These are phyloP conservation scores for Andrena minutula DNA, from an alignment of 2,888 invertebrate genomes.

Conservation along the genomic window DNA sequence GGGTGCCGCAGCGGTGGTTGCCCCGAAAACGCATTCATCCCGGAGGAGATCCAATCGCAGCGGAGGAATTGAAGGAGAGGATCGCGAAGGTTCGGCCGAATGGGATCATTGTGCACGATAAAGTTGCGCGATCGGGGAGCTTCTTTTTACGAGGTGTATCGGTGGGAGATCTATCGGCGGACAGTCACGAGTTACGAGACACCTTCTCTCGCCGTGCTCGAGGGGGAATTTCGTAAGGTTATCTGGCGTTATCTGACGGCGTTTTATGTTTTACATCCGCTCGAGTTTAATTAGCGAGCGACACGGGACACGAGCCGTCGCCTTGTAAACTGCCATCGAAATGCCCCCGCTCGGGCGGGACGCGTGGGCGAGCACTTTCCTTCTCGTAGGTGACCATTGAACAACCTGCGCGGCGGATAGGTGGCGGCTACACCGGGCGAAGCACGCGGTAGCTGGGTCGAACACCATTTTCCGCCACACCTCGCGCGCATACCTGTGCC, in stretches of 20 bases:
- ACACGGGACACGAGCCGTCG: constrained; percentile 28
- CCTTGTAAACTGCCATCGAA: constrained; percentile 53
- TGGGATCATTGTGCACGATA: too few species aligned
- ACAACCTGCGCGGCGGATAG: constrained; percentile 32
- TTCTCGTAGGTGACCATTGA: constrained; percentile 57
- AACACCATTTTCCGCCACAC: constrained; percentile 52
- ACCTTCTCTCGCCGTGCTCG: not conserved
- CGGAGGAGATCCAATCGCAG: too few species aligned
- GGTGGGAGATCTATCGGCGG: too few species aligned
- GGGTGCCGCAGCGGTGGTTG: not conserved
- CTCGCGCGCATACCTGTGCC: constrained; percentile 57
- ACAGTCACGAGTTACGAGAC: not conserved
- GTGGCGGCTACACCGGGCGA: constrained; percentile 13
- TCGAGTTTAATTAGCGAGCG: constrained; percentile 45
- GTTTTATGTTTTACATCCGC: constrained; percentile 50
- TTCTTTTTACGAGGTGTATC: too few species aligned
- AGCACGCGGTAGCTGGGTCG: constrained; percentile 30
- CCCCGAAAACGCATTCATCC: too few species aligned
- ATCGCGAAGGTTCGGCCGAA: too few species aligned
- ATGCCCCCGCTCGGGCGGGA: constrained; percentile 25
- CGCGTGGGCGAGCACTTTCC: constrained; percentile 64
- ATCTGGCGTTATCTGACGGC: constrained; percentile 34
- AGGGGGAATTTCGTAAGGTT: constrained; percentile 28
- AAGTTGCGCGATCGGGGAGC: too few species aligned
- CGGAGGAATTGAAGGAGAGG: too few species aligned